Conservation (phyloP, 2,113 vertebrate species). For the Ctenomys sociabilis region DNA sequence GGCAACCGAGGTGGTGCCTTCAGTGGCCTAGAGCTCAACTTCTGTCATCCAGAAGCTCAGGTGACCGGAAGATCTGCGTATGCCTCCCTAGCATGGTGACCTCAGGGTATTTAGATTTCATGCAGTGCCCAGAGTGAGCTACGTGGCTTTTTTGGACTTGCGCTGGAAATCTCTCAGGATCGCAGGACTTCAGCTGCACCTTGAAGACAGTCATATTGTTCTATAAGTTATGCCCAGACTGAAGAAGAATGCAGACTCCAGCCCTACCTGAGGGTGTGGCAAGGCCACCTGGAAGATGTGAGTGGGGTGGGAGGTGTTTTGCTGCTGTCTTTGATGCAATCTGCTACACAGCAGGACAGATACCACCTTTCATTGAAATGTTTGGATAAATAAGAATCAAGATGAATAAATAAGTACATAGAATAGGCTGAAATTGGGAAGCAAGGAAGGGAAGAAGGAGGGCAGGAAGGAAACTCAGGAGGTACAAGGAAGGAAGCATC, state of each 20-base stretch:
- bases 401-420: background rate
- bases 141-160: too few species aligned
- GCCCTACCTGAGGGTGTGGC: fast-evolving
- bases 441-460: background rate
- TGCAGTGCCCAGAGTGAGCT: background rate
- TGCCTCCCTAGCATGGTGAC: fast-evolving
- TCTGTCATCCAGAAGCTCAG: background rate
- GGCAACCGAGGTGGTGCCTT: fast-evolving
- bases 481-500: fast-evolving
- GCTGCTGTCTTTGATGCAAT: background rate
- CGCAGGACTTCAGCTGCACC: background rate
- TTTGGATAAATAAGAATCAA: background rate
- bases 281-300: fast-evolving
- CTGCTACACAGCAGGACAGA: background rate
- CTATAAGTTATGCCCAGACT: background rate
- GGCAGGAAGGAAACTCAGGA: fast-evolving
- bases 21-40: fast-evolving
- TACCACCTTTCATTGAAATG: background rate
- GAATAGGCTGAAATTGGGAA: background rate
- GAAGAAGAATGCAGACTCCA: background rate
- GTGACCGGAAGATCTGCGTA: fast-evolving
- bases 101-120: background rate
- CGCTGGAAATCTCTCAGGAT: background rate
- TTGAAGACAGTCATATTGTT: background rate
- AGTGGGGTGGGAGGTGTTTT: too few species aligned